phyloP scores from a whole-genome alignment of 1,140 invertebrate species.

The Drosophila baimaii region DNA sequence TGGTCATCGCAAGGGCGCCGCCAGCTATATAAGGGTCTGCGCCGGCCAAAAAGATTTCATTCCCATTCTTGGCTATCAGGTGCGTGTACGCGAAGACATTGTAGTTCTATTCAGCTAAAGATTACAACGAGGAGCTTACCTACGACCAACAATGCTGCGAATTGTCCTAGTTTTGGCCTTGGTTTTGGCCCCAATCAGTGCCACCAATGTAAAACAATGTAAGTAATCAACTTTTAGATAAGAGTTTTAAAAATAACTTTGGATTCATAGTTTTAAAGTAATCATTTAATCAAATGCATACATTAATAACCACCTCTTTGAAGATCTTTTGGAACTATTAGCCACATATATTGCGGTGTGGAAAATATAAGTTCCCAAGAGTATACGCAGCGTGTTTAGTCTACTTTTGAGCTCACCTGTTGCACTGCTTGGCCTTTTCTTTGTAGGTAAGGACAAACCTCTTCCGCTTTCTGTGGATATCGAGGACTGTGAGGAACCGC shows the following conservation, averaged over 20 bases:
- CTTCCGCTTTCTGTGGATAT: slow-evolving; percentile 65
- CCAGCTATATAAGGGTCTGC: slow-evolving; percentile 64
- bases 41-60: slow-evolving; percentile 25
- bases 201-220: slow-evolving; percentile 58
- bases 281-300: not conserved
- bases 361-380: no score
- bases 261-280: not conserved
- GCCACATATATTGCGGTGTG: no score
- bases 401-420: slow-evolving; percentile 41
- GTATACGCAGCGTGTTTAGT: slow-evolving; percentile 3
- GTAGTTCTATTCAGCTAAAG: not conserved
- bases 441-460: slow-evolving; percentile 65
- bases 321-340: no score
- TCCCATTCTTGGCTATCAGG: slow-evolving; percentile 56
- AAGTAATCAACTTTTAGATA: no score
- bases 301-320: no score
- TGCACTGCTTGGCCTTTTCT: slow-evolving; percentile 4
- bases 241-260: not conserved
- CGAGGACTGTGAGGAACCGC: slow-evolving; percentile 61
- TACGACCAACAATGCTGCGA: slow-evolving; percentile 44
- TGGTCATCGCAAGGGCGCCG: no score
- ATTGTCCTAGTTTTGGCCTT: slow-evolving; percentile 41
- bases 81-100: slow-evolving; percentile 22
- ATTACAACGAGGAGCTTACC: no score
- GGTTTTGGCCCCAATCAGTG: slow-evolving; percentile 12